Evolutionary conservation across 1,140 invertebrate genomes (phyloP), one percentile per base, ranked within the genome.

Genomic region (Pseudomyrmex pallidus): DNA sequence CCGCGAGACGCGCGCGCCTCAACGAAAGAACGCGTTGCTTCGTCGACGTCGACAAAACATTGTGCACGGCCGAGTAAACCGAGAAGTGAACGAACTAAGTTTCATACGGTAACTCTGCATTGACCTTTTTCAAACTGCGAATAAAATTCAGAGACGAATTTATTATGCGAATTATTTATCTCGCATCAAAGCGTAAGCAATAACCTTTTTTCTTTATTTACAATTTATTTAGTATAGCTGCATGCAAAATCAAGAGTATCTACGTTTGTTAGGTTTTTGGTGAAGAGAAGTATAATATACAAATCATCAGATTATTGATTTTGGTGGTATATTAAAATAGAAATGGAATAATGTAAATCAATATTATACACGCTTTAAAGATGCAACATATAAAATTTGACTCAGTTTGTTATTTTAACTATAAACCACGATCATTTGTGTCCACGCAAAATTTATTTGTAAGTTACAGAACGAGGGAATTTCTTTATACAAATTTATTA

Each of bases 21-120:
- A 73, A 67, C 54, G 64, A 59, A 66, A 61, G 76, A 80, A 80
- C 56, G 74, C 61, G 54, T 25, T 48, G 64, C 17, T 70, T 20
- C 54, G 44, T 54, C 52, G 35, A 35, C 35, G 76, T 25, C 76
- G 54, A 59, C 74, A 17, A 67, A 77, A 77, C 74, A 77, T 77
- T 50, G 35, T 35, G 35, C 35, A 35, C 1, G 8, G 63, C 63
- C 61, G 62, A 54, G 48, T 54, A 70, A 70, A 70, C 44, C 25
- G 52, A 46, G 35, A 17, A 61, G 54, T 8, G 67, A 2, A 44
- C 22, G 52, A 70, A 12, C 10, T 17, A 15, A 74, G 12, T 59
- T 59, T 35, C 35, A 17, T 17, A 59, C n/a, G 9, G 35, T 52
- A 3, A 52, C 20, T 68, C 17, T 22, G 46, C 20, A 35, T 10